phyloP scores from a whole-genome alignment of 2,888 invertebrate genomes.

The Rotaria magnacalcarata region DNA sequence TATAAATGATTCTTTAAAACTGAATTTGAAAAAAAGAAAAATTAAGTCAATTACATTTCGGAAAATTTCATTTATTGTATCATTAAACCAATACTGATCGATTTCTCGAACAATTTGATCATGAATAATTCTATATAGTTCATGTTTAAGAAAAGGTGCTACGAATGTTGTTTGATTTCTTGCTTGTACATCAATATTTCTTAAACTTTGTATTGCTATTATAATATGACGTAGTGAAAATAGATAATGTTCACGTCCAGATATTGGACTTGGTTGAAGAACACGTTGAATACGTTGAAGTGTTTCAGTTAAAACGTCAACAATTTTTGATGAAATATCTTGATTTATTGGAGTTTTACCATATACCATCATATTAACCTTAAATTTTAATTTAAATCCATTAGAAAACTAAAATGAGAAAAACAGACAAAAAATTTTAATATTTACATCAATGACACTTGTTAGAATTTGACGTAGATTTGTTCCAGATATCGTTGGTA shows the following conservation, averaged over 20 bases:
- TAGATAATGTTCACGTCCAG: slow-evolving; percentile 57
- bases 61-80: slow-evolving; percentile 52
- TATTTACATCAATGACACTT: slow-evolving; percentile 55
- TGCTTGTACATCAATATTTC: slow-evolving; percentile 55
- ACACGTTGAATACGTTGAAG: slow-evolving; percentile 53
- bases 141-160: slow-evolving; percentile 57
- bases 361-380: slow-evolving; percentile 55
- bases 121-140: slow-evolving; percentile 54
- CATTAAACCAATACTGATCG: slow-evolving; percentile 57
- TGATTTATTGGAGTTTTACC: slow-evolving; percentile 55
- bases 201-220: slow-evolving; percentile 57
- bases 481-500: slow-evolving; percentile 54
- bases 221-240: slow-evolving; percentile 57
- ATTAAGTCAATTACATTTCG: slow-evolving; percentile 25
- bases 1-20: too few relatives aligned
- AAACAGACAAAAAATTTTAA: neutral
- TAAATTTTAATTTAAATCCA: slow-evolving; percentile 36
- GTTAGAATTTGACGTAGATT: slow-evolving; percentile 54
- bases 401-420: neutral
- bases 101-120: slow-evolving; percentile 54
- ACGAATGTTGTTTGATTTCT: slow-evolving; percentile 56
- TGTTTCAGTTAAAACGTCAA: slow-evolving; percentile 55
- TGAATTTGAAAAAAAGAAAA: too few relatives aligned
- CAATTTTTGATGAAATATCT: slow-evolving; percentile 52
- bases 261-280: slow-evolving; percentile 54